Evolutionary conservation across 2,888 invertebrate species (phyloP), one percentile per base, ranked within the genome.

Genomic region (Nebria brevicollis): DNA sequence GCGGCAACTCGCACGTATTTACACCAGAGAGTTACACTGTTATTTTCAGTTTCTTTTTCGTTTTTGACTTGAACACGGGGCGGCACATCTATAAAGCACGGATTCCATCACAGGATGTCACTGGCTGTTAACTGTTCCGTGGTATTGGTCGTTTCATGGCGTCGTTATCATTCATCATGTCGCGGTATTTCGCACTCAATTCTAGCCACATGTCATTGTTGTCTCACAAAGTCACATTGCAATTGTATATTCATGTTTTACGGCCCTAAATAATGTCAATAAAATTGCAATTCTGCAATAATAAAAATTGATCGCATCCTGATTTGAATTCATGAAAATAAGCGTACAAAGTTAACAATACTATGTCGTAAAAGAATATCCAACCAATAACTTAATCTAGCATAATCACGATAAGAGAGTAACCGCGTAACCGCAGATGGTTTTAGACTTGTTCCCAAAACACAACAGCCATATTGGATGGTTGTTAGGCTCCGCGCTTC

Each of bases 91-190:
- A 78, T 78, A 78, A 78, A 72, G 65, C 72, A 78, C 72, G 78
- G 73, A 78, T 78, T 78, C 78, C 78, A 66, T 77, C 72, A 72
- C 26, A 13, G 73, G 78, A 73, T 78, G 78, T 73, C 78, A 54
- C 73, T 66, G 73, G 72, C 25, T 68, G 66, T 77, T 66, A 77
- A 77, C 77, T 34, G 66, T 66, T 25, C 43, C 66, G 41, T 66
- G 66, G 65, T 41, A 54, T 77, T 72, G 77, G 43, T 72, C 42
- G 66, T 64, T 75, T 68, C 72, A 20, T 70, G 64, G 54, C 73
- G 66, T 25, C n/a, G 43, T 66, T 73, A 42, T 73, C 65, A 78
- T 74, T 66, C 78, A 66, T 78, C 78, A 74, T 74, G 78, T 78
- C 43, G 66, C 25, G 78, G 66, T 42, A 73, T 78, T 78, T 78